Percentiles rank a stretch among this genome's conserved stretches.
Evolutionary conservation across 2,113 vertebrate species (phyloP).

Genomic region (Anoura caudifer): DNA sequence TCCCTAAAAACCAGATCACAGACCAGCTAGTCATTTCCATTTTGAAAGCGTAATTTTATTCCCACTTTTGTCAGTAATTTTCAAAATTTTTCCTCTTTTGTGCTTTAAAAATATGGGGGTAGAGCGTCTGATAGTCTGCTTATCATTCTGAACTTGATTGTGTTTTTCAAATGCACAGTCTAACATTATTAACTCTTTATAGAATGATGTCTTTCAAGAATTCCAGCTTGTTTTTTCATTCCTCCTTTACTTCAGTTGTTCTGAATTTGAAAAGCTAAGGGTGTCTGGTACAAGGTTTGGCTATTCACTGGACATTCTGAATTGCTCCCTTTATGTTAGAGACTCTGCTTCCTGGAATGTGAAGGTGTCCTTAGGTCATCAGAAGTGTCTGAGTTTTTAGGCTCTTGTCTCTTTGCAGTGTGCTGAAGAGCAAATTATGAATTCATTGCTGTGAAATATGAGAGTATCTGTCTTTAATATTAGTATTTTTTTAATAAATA

Average conservation of each 20-base stretch:
- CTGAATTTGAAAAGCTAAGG: neutral
- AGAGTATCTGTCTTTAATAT: neutral
- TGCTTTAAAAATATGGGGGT: neutral
- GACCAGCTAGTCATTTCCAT: neutral
- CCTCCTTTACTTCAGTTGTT: neutral
- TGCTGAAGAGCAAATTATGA: neutral
- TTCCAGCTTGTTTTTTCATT: constrained; percentile 7
- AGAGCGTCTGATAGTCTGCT: neutral
- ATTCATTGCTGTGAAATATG: neutral
- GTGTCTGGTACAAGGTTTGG: neutral
- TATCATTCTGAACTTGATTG: neutral
- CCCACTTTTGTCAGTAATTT: neutral
- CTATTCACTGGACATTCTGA: neutral
- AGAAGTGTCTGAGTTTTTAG: neutral
- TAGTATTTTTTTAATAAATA: neutral
- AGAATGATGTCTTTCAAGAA: neutral
- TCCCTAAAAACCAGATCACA: neutral
- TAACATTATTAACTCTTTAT: constrained; percentile 33
- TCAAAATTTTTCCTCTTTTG: neutral
- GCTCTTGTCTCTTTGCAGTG: neutral
- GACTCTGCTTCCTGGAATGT: neutral
- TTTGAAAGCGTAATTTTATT: constrained; percentile 19
- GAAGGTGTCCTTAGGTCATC: neutral
- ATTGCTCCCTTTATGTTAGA: neutral
- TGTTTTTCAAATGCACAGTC: constrained; percentile 16